phyloP scores from a whole-genome alignment of 2,888 invertebrate species.

The Galerucella pusilla region DNA sequence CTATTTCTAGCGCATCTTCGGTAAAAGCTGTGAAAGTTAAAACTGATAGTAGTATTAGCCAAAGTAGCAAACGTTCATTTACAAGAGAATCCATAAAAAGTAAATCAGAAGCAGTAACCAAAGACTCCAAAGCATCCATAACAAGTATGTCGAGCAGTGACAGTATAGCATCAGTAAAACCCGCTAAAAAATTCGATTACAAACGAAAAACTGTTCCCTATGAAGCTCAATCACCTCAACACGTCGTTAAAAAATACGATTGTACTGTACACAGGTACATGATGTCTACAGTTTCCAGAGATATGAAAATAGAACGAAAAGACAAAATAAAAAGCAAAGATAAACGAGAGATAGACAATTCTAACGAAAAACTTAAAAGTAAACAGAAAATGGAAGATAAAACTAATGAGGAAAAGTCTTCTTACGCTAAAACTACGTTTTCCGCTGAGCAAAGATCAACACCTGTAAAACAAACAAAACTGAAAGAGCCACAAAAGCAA shows the following conservation, averaged over 20 bases:
- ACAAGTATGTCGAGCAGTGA: slow-evolving; percentile 25
- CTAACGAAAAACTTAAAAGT: slow-evolving; percentile 56
- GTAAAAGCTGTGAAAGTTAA: neutral
- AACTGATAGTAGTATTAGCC: neutral
- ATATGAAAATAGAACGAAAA: slow-evolving; percentile 66
- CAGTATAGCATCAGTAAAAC: slow-evolving; percentile 22
- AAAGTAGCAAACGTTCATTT: neutral
- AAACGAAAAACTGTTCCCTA: slow-evolving; percentile 37
- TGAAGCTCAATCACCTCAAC: slow-evolving; percentile 37
- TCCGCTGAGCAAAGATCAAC: slow-evolving; percentile 51
- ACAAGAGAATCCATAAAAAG: slow-evolving; percentile 19
- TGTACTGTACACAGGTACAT: slow-evolving; percentile 67
- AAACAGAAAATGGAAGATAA: slow-evolving; percentile 40
- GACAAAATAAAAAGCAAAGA: slow-evolving; percentile 50
- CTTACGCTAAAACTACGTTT: slow-evolving; percentile 52
- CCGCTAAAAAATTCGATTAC: slow-evolving; percentile 38
- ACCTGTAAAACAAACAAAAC: slow-evolving; percentile 39
- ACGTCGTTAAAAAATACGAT: slow-evolving; percentile 54
- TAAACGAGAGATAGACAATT: slow-evolving; percentile 59
- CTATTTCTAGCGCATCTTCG: neutral
- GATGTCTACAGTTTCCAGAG: slow-evolving; percentile 71
- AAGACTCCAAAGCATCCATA: neutral
- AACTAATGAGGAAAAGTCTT: slow-evolving; percentile 37
- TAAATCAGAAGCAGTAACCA: neutral
- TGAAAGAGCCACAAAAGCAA: slow-evolving; percentile 11